Conservation (phyloP, 2,797 vertebrate genomes). For the Hippocampus kuda region DNA sequence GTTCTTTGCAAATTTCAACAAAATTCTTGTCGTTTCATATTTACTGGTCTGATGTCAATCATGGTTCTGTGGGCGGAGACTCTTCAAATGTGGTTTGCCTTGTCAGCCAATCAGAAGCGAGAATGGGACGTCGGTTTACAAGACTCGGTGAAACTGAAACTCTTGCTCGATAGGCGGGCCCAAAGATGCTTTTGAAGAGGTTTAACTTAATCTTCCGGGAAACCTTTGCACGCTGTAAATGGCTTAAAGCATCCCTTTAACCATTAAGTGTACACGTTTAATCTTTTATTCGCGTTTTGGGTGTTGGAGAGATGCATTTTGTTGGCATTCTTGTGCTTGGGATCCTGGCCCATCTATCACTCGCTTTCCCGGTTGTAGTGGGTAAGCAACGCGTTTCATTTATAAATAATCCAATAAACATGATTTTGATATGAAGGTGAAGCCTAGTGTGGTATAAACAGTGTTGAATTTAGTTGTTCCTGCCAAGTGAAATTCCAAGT, state of each 20-base stretch:
- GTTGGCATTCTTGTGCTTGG: constrained; percentile 20
- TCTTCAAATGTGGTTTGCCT: background rate
- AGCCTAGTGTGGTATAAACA: background rate
- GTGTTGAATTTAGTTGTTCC: background rate
- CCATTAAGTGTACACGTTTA: background rate
- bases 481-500: background rate
- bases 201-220: background rate
- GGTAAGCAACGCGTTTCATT: constrained; percentile 41
- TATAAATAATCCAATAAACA: background rate
- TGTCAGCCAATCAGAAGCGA: background rate
- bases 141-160: background rate
- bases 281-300: background rate
- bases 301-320: constrained; percentile 23
- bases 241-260: constrained; percentile 13
- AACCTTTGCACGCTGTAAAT: constrained; percentile 10
- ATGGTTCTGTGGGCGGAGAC: background rate
- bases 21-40: background rate
- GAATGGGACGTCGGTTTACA: background rate
- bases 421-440: background rate
- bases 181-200: background rate
- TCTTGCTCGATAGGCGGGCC: background rate
- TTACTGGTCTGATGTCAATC: background rate
- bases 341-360: background rate
- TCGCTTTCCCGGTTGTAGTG: constrained; percentile 16
- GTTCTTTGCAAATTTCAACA: too few relatives aligned